These are phyloP conservation scores for Magallana gigas DNA, from an alignment of 1,140 invertebrate genomes.

Conservation along the genomic window DNA sequence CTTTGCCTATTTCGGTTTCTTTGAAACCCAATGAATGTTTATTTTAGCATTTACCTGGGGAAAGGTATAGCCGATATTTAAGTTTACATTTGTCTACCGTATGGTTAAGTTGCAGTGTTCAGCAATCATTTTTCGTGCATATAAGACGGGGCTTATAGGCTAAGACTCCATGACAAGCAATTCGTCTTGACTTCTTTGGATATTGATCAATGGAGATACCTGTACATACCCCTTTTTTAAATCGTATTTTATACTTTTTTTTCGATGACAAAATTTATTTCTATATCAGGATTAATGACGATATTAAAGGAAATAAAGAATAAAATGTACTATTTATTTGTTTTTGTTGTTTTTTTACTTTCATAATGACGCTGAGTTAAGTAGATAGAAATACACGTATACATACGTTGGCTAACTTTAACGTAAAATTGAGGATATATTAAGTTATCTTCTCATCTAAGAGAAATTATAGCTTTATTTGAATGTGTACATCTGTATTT, in stretches of 20 bases:
- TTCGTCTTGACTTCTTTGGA: constrained; percentile 12
- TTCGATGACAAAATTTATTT: constrained; percentile 2
- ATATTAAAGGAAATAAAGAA: constrained; percentile 21
- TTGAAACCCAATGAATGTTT: constrained; percentile 44
- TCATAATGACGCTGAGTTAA: not conserved
- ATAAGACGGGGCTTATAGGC: constrained; percentile 10
- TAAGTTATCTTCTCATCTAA: too few species aligned
- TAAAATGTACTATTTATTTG: not conserved
- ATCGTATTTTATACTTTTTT: constrained; percentile 8
- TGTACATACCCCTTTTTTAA: not conserved
- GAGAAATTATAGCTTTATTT: too few species aligned
- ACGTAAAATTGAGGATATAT: too few species aligned
- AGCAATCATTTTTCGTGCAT: constrained; percentile 28
- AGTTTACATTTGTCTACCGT: not conserved
- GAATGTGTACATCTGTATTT: too few species aligned
- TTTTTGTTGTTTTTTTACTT: not conserved
- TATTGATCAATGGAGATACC: not conserved
- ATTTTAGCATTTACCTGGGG: constrained; percentile 20
- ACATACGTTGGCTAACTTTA: too few species aligned
- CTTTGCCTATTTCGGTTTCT: constrained; percentile 46
- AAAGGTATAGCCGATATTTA: constrained; percentile 34
- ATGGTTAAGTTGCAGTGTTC: not conserved
- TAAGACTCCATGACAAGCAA: constrained; percentile 12
- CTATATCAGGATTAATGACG: constrained; percentile 36
- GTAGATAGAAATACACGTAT: too few species aligned